Evolutionary conservation across 1,140 invertebrate species (phyloP), one percentile per base, ranked within the genome.

Genomic region (Drosophila tristis): DNA sequence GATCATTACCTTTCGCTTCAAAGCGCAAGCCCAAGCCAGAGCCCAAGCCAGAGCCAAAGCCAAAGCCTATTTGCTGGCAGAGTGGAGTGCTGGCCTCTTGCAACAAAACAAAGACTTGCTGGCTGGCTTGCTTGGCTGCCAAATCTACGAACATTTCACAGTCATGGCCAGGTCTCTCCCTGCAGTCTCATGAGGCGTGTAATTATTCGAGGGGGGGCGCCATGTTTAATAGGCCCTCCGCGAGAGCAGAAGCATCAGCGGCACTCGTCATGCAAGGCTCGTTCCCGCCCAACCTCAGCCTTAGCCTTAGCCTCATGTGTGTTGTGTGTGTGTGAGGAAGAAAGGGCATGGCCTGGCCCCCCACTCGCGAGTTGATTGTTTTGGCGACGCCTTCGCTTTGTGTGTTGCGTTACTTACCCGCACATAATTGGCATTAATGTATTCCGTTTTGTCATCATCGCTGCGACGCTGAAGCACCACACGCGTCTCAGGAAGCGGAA

Each of bases 401-500:
- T 31, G 0, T 8, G 8, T 39, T 43, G 35, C 44, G 54, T 78
- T 55, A 90, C 90, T 91, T 92, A 97, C 96, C 91, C 95, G 95
- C 80, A 97, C 95, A 93, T 95, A 97, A 93, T 97, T 98, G 64
- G 97, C 98, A 92, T 98, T 98, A 72, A 98, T 98, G 91, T 98
- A 98, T 90, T 97, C 96, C 35, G 95, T 96, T 66, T 95, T 95
- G 6, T 95, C 94, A 90, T 96, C 96, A 56, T 95, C 95, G 70
- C 95, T 95, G 45, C 95, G 92, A 64, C 93, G 93, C 79, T 94
- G 93, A 9, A 98, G 93, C 29, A 94, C 94, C 2, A 98, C 97
- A 78, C 97, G 94, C 20, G 97, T 98, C 92, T 97, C 96, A 42
- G 97, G 97, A 80, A 98, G 94, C 50, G 98, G 98, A 80, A 98